These are phyloP conservation scores for Scaptomyza montana DNA, from an alignment of 1,140 invertebrate species.

Conservation along the genomic window DNA sequence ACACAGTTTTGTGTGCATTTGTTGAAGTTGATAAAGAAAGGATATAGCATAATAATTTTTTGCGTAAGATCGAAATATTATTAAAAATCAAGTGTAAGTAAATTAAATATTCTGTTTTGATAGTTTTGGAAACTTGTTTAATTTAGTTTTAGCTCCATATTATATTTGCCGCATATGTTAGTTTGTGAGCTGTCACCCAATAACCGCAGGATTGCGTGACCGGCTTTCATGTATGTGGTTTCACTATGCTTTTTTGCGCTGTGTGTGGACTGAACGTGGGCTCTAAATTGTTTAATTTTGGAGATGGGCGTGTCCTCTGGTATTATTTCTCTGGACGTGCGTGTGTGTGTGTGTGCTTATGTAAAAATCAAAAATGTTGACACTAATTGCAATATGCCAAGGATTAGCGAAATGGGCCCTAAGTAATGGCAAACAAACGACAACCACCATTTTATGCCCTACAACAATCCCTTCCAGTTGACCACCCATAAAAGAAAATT, in stretches of 20 bases:
- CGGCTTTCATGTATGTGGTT: conserved; percentile 51
- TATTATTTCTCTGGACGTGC: background rate
- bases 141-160: too few species aligned
- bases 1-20: too few species aligned
- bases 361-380: conserved; percentile 72
- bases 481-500: conserved; percentile 62
- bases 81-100: too few species aligned
- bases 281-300: conserved; percentile 9
- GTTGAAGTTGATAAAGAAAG: too few species aligned
- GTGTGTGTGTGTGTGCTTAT: conserved; percentile 33
- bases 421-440: conserved; percentile 56
- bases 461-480: background rate
- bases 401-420: conserved; percentile 52
- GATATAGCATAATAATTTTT: too few species aligned
- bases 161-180: conserved; percentile 10
- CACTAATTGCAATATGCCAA: conserved; percentile 77
- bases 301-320: conserved; percentile 13
- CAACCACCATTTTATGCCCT: background rate
- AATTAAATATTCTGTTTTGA: too few species aligned
- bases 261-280: conserved; percentile 23
- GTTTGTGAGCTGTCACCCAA: conserved; percentile 37
- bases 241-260: conserved; percentile 18
- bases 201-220: conserved; percentile 72
- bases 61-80: too few species aligned
- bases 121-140: too few species aligned